Evolutionary conservation across 1,140 invertebrate species (phyloP).

Genomic region (Drosophila elegans): DNA sequence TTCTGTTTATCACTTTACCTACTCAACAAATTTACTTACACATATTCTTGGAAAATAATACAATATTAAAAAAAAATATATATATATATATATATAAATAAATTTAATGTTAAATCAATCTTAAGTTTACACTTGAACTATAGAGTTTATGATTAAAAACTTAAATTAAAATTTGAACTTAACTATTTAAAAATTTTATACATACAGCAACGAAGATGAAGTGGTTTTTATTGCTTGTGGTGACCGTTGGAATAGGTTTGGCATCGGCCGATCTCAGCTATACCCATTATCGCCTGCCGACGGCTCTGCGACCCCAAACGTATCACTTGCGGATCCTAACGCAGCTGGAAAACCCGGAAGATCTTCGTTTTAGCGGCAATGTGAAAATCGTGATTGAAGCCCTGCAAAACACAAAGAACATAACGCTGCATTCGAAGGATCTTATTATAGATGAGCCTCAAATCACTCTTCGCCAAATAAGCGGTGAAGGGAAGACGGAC

Average conservation of each 20-base stretch:
- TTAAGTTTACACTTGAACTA: too few relatives aligned
- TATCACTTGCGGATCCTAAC: constrained; percentile 3
- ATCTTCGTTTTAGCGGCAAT: constrained; percentile 88
- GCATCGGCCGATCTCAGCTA: constrained; percentile 23
- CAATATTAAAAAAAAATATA: too few relatives aligned
- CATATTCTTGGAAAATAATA: too few relatives aligned
- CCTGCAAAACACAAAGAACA: constrained; percentile 86
- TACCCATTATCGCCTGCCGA: constrained; percentile 87
- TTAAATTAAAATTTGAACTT: too few relatives aligned
- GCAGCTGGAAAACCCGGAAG: constrained; percentile 74
- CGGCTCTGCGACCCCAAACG: constrained; percentile 86
- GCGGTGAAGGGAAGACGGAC: constrained; percentile 26
- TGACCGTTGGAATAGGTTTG: constrained; percentile 19
- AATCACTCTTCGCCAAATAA: constrained; percentile 78
- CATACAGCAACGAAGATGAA: constrained; percentile 85
- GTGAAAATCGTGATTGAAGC: constrained; percentile 87
- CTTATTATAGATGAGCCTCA: constrained; percentile 85
- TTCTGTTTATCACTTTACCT: too few relatives aligned
- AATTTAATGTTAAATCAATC: too few relatives aligned
- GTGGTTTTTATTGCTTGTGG: constrained; percentile 84
- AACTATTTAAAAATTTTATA: too few relatives aligned
- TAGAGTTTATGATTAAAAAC: too few relatives aligned
- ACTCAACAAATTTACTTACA: too few relatives aligned
- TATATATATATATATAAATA: too few relatives aligned
- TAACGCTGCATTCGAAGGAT: constrained; percentile 89